phyloP scores from a whole-genome alignment of 2,797 vertebrate species.

The Pangasius sanitwongsei region DNA sequence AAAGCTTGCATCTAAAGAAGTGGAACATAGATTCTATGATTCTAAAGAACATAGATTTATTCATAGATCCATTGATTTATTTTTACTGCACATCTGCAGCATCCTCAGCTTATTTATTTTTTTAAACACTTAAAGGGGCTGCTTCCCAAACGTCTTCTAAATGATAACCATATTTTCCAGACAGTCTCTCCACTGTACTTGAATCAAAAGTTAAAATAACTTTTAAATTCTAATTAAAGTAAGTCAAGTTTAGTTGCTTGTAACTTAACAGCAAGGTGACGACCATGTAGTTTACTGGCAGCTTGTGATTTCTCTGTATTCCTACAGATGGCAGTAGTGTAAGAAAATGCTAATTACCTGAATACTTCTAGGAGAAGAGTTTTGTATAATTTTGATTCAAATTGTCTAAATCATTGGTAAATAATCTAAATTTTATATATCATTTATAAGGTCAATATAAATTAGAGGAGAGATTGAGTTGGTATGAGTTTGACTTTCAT shows the following conservation, averaged over 20 bases:
- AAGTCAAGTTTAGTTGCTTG: neutral
- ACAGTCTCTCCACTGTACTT: neutral
- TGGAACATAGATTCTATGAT: too few species aligned
- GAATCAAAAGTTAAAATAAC: neutral
- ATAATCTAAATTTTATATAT: neutral
- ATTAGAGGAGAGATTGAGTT: neutral
- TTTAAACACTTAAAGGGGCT: neutral
- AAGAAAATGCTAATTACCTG: neutral
- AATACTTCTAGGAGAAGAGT: neutral
- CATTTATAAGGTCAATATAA: neutral
- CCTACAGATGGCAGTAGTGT: slow-evolving; percentile 5
- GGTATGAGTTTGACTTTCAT: neutral
- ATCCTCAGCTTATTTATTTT: neutral
- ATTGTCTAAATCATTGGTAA: neutral
- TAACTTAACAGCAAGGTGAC: neutral
- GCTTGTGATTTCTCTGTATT: neutral
- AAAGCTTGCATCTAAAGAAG: neutral
- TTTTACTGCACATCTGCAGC: neutral
- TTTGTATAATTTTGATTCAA: neutral
- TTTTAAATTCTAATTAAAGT: neutral
- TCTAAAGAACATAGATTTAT: neutral
- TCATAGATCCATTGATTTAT: neutral
- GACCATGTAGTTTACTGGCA: neutral
- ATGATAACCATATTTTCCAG: neutral
- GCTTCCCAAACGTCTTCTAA: neutral